phyloP scores from a whole-genome alignment of 2,888 invertebrate genomes.

The Cataglyphis livida region DNA sequence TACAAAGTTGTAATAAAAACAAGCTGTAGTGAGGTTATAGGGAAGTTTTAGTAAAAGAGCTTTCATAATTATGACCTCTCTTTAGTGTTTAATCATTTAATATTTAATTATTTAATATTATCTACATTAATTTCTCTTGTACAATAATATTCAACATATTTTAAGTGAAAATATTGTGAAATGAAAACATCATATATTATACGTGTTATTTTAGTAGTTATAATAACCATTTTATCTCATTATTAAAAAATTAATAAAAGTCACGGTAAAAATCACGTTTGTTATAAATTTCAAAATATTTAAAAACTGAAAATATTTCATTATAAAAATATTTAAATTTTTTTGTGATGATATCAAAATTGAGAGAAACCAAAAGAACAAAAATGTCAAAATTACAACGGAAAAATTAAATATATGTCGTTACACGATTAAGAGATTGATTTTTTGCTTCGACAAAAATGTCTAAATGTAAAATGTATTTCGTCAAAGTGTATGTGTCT shows the following conservation, averaged over 20 bases:
- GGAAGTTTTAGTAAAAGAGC: neutral
- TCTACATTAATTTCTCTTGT: neutral
- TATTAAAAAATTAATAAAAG: constrained; percentile 12
- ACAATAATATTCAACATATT: neutral
- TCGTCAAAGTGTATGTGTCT: neutral
- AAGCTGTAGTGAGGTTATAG: neutral
- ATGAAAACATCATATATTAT: neutral
- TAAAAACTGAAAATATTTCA: neutral
- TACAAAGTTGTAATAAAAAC: constrained; percentile 1
- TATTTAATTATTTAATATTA: neutral
- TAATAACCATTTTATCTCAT: neutral
- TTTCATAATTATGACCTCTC: neutral
- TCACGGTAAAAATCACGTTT: neutral
- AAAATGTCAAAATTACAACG: neutral
- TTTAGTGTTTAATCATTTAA: neutral
- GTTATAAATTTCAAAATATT: neutral
- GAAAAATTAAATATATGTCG: neutral
- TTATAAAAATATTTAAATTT: neutral
- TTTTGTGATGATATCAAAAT: neutral
- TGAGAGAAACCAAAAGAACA: neutral
- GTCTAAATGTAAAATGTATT: neutral
- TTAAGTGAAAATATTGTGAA: neutral
- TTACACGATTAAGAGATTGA: neutral
- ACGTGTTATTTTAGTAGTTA: neutral
- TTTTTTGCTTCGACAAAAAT: neutral